Evolutionary conservation across 2,888 invertebrate genomes (phyloP).

Genomic region (Melieria omissa): DNA sequence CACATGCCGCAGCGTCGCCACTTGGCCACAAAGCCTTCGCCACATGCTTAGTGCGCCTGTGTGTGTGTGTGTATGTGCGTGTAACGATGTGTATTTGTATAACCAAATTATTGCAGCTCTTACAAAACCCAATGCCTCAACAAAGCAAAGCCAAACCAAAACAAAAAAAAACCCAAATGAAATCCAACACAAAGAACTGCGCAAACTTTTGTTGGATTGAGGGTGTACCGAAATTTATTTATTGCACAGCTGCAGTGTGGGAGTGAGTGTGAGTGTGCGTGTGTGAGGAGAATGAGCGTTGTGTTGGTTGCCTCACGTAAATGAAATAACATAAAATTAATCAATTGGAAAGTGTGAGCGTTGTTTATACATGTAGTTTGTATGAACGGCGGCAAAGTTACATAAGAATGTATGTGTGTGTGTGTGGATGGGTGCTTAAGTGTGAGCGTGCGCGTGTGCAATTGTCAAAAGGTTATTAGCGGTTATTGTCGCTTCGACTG

Average conservation of each 20-base stretch:
- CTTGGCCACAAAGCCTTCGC: not conserved
- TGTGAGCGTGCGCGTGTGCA: not conserved
- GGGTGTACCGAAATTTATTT: not conserved
- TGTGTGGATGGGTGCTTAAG: too few relatives aligned
- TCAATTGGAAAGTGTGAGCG: conserved; percentile 28
- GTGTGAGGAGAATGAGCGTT: not conserved
- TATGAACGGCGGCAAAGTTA: too few relatives aligned
- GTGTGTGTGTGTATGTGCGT: not conserved
- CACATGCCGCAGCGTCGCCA: not conserved
- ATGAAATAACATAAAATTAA: conserved; percentile 30
- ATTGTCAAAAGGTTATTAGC: conserved; percentile 18
- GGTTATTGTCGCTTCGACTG: too few relatives aligned
- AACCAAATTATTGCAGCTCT: not conserved
- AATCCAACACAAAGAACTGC: not conserved
- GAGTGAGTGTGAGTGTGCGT: not conserved
- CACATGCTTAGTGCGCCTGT: not conserved
- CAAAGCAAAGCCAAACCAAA: conserved; percentile 1
- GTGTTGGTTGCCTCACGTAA: not conserved
- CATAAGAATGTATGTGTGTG: too few relatives aligned
- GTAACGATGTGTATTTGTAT: not conserved
- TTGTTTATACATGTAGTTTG: too few relatives aligned
- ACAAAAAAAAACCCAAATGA: not conserved
- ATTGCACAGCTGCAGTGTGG: not conserved
- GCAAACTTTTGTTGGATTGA: not conserved
- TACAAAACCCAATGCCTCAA: not conserved